These are phyloP conservation scores for Argyrosomus japonicus DNA, from an alignment of 2,113 vertebrate genomes.

Conservation along the genomic window DNA sequence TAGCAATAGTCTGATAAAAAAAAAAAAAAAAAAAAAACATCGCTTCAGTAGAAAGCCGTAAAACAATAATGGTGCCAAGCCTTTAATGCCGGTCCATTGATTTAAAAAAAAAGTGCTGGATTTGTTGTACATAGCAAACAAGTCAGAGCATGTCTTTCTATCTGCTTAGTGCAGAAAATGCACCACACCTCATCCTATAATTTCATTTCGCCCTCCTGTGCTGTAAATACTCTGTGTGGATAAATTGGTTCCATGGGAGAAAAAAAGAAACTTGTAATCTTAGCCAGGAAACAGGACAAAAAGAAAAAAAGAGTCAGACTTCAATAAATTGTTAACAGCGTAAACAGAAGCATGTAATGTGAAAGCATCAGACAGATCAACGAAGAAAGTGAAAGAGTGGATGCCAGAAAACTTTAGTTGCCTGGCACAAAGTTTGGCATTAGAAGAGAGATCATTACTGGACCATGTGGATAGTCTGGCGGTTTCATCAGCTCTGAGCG, in stretches of 20 bases:
- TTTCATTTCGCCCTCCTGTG: constrained; percentile 4
- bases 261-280: constrained; percentile 4
- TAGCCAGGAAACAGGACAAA: not conserved
- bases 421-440: constrained; percentile 17
- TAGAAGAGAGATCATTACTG: constrained; percentile 15
- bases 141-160: not conserved
- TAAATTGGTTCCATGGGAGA: constrained; percentile 18
- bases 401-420: constrained; percentile 23
- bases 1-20: not conserved
- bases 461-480: constrained; percentile 29
- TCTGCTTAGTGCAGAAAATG: constrained; percentile 7
- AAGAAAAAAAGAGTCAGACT: not conserved
- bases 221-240: constrained; percentile 5
- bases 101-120: constrained; percentile 31
- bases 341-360: not conserved
- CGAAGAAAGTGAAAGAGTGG: not conserved
- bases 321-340: constrained; percentile 17
- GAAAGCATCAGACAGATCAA: constrained; percentile 21
- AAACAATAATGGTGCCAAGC: constrained; percentile 33
- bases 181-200: constrained; percentile 18
- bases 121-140: not conserved
- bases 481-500: constrained; percentile 12
- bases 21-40: not conserved
- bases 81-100: constrained; percentile 39
- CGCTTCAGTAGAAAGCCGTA: constrained; percentile 9